Percentiles rank a stretch among this genome's conserved stretches.
phyloP scores from a whole-genome alignment of 2,797 vertebrate species.

The Syngnathus rostellatus region DNA sequence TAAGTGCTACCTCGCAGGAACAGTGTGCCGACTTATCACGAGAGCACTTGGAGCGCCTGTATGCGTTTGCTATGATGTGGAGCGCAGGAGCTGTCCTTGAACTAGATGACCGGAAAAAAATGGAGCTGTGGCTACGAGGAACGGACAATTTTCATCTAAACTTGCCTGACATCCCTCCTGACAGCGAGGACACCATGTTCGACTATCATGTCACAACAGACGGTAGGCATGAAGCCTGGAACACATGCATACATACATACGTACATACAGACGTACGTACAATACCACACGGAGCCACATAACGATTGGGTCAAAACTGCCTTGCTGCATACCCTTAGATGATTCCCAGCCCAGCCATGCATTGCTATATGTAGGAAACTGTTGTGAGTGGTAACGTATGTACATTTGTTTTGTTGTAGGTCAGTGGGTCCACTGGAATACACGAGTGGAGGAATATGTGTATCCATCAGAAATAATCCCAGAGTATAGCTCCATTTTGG shows the following conservation, averaged over 20 bases:
- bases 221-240: conserved; percentile 64
- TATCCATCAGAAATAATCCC: conserved; percentile 75
- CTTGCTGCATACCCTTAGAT: neutral
- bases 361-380: neutral
- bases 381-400: neutral
- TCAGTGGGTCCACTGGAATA: conserved; percentile 87
- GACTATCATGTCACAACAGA: conserved; percentile 81
- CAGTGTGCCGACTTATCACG: conserved; percentile 72
- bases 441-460: conserved; percentile 72
- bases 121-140: conserved; percentile 82
- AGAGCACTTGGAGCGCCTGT: conserved; percentile 80
- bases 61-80: conserved; percentile 91
- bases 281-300: too few species aligned
- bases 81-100: conserved; percentile 86
- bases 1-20: conserved; percentile 65
- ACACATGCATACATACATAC: neutral
- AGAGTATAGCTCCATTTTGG: conserved; percentile 86
- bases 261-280: too few species aligned
- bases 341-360: too few species aligned
- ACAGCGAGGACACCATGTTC: conserved; percentile 79
- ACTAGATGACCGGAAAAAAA: conserved; percentile 73
- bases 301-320: too few species aligned
- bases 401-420: conserved; percentile 62
- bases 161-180: conserved; percentile 69
- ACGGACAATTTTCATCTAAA: conserved; percentile 65